phyloP scores from a whole-genome alignment of 1,140 invertebrate species.

The Polyergus mexicanus region DNA sequence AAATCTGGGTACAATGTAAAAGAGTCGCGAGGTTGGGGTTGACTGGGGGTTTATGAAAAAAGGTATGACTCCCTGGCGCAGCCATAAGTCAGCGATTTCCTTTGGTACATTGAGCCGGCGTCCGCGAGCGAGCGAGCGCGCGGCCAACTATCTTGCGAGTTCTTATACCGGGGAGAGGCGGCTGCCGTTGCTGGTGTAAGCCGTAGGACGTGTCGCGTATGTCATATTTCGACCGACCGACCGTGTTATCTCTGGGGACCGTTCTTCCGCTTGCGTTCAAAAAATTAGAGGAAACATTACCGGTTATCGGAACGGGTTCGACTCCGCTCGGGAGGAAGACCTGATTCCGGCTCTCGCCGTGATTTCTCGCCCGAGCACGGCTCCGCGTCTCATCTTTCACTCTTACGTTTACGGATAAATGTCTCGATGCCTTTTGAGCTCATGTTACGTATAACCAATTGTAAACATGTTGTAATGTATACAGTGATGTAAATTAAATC shows the following conservation, averaged over 20 bases:
- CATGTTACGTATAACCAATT: not conserved
- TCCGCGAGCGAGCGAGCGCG: constrained; percentile 60
- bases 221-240: constrained; percentile 76
- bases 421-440: not conserved
- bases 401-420: constrained; percentile 44
- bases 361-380: constrained; percentile 44
- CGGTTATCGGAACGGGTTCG: constrained; percentile 72
- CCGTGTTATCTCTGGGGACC: constrained; percentile 78
- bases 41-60: constrained; percentile 82
- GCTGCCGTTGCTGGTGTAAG: constrained; percentile 46
- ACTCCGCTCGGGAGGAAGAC: constrained; percentile 72
- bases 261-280: constrained; percentile 71
- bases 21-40: constrained; percentile 81
- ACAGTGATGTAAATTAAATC: not conserved
- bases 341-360: constrained; percentile 55
- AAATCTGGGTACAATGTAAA: constrained; percentile 86
- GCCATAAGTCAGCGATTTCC: constrained; percentile 84
- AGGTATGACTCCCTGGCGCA: constrained; percentile 79
- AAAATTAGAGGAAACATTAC: constrained; percentile 82
- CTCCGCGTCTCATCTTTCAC: constrained; percentile 9
- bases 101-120: constrained; percentile 82
- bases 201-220: constrained; percentile 79
- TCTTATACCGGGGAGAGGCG: constrained; percentile 60
- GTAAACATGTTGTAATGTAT: not conserved
- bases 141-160: constrained; percentile 69